Conservation (phyloP, 2,113 vertebrate genomes). For the Dasyornis broadbenti region DNA sequence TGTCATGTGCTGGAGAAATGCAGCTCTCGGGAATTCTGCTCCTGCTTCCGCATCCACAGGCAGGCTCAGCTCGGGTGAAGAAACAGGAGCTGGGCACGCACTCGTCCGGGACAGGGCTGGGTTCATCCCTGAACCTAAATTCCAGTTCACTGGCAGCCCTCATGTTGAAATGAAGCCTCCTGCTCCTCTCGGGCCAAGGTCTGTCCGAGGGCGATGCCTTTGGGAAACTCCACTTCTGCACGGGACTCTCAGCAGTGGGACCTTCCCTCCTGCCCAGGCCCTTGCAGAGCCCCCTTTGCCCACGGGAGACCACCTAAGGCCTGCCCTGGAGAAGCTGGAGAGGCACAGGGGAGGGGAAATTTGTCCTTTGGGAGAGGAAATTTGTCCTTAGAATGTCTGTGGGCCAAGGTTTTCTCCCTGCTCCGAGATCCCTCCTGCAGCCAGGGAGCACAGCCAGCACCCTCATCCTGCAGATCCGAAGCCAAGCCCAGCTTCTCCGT, state of each 20-base stretch:
- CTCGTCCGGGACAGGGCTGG: not conserved
- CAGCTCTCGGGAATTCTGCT: not conserved
- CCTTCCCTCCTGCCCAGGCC: not conserved
- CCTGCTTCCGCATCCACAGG: not conserved
- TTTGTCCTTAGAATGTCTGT: too few relatives aligned
- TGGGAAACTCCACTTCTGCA: not conserved
- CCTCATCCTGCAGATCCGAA: rapidly evolving
- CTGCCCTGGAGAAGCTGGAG: not conserved
- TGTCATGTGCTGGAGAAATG: not conserved
- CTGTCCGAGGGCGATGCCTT: not conserved
- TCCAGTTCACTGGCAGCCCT: not conserved
- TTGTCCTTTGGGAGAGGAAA: not conserved
- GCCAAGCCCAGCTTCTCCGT: not conserved
- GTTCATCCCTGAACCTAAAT: not conserved
- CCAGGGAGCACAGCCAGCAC: not conserved
- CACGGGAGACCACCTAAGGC: not conserved
- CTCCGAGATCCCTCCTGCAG: not conserved
- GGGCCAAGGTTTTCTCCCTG: not conserved
- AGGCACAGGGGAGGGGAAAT: not conserved
- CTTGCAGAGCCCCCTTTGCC: not conserved
- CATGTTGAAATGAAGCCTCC: rapidly evolving
- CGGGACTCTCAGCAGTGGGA: too few relatives aligned
- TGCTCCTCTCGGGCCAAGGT: not conserved
- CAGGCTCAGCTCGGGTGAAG: not conserved
- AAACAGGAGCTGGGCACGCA: rapidly evolving